These are phyloP conservation scores for Strix aluco DNA, from an alignment of 2,113 vertebrate genomes.

Conservation along the genomic window DNA sequence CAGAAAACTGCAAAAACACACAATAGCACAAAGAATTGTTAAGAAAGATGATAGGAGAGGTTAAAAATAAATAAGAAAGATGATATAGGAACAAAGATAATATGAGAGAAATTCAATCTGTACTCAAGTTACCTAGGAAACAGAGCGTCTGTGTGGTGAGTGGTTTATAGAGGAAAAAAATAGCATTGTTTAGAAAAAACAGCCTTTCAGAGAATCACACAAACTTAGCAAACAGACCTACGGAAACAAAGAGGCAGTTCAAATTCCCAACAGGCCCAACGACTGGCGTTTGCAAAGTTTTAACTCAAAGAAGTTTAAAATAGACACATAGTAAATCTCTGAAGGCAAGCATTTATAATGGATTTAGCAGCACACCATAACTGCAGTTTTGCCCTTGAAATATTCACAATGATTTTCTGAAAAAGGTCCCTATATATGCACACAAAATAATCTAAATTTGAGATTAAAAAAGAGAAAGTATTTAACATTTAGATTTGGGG, in stretches of 20 bases:
- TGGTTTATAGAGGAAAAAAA: background rate
- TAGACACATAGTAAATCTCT: background rate
- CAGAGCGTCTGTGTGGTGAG: constrained; percentile 27
- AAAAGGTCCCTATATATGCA: background rate
- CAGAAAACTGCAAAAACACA: background rate
- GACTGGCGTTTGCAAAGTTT: background rate
- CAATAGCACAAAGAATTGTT: background rate
- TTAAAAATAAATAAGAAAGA: constrained; percentile 62
- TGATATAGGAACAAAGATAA: constrained; percentile 48
- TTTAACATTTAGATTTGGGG: background rate
- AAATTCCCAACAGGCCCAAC: background rate
- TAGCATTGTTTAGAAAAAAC: constrained; percentile 53
- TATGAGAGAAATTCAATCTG: constrained; percentile 54
- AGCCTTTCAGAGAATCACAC: constrained; percentile 18
- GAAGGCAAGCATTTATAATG: background rate
- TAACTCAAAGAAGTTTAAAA: constrained; percentile 27
- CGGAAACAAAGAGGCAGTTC: background rate
- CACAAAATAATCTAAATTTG: background rate
- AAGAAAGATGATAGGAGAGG: constrained; percentile 23
- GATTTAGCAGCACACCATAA: background rate
- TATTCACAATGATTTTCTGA: background rate
- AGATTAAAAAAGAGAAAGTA: background rate
- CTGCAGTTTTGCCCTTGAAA: background rate
- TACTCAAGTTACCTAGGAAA: constrained; percentile 67
- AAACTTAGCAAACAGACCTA: constrained; percentile 47